These are phyloP conservation scores for Drosophila teissieri DNA, from an alignment of 1,140 invertebrate genomes.

Conservation along the genomic window DNA sequence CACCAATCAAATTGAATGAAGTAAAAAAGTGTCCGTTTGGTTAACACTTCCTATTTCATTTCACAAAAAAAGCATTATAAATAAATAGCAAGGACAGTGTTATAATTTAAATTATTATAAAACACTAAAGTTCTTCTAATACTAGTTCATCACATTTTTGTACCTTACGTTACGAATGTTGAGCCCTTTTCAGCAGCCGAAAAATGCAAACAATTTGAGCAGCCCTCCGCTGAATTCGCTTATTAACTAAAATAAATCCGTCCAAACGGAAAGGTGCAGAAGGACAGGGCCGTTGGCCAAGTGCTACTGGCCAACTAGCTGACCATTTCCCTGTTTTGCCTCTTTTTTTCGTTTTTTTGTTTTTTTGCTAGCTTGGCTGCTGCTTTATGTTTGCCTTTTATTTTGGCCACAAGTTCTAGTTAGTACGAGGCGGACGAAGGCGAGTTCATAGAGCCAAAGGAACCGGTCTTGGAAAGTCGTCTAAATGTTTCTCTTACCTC, in stretches of 20 bases:
- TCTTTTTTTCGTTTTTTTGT: neutral
- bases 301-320: slow-evolving; percentile 31
- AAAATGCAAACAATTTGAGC: slow-evolving; percentile 6
- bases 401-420: slow-evolving; percentile 64
- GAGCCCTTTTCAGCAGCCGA: neutral
- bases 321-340: slow-evolving; percentile 18
- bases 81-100: too few relatives aligned
- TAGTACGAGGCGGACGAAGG: slow-evolving; percentile 38
- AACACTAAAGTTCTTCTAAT: neutral
- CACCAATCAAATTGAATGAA: neutral
- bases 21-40: neutral
- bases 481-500: slow-evolving; percentile 55
- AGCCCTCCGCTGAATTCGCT: slow-evolving; percentile 7
- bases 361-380: neutral
- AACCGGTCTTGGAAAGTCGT: slow-evolving; percentile 70
- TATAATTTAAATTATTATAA: neutral
- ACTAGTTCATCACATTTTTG: neutral
- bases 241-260: slow-evolving; percentile 26
- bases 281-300: slow-evolving; percentile 28
- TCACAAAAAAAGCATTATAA: neutral
- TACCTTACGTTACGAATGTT: neutral
- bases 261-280: slow-evolving; percentile 13
- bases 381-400: slow-evolving; percentile 50
- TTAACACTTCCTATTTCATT: neutral
- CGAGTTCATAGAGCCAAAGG: slow-evolving; percentile 54